phyloP scores from a whole-genome alignment of 1,140 invertebrate genomes.

The Triops cancriformis region DNA sequence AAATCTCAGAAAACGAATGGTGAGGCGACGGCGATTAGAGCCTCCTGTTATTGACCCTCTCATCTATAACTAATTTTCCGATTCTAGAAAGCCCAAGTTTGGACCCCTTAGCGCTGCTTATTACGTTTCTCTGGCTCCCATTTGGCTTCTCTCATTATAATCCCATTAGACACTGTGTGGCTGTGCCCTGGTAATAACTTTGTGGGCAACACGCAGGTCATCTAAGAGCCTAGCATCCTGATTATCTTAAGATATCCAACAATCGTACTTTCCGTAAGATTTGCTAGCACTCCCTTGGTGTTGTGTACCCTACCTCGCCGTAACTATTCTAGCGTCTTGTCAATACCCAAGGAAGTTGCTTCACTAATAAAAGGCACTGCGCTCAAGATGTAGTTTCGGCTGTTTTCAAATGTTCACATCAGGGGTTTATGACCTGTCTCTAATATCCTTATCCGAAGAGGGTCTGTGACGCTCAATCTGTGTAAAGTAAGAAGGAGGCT shows the following conservation, averaged over 20 bases:
- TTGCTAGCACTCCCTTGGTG: too few relatives aligned
- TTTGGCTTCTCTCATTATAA: not conserved
- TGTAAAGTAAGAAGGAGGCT: constrained; percentile 6
- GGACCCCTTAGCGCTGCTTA: not conserved
- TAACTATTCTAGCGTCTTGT: not conserved
- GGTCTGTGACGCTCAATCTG: not conserved
- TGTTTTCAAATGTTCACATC: not conserved
- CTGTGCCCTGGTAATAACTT: not conserved
- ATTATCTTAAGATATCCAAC: not conserved
- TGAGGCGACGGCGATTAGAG: not conserved
- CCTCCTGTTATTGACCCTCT: not conserved
- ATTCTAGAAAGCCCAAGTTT: not conserved
- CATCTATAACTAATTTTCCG: not conserved
- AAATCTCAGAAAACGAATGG: not conserved
- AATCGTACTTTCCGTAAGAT: too few relatives aligned
- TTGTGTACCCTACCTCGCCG: not conserved
- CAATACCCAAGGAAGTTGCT: not conserved
- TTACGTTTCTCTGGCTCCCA: not conserved
- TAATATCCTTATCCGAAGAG: not conserved
- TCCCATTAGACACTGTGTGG: not conserved
- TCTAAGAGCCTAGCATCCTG: not conserved
- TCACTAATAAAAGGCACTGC: not conserved
- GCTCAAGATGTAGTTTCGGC: not conserved
- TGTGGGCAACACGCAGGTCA: not conserved
- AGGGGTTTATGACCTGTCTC: not conserved